These are phyloP conservation scores for Eupithecia insigniata DNA, from an alignment of 2,888 invertebrate species.

Conservation along the genomic window DNA sequence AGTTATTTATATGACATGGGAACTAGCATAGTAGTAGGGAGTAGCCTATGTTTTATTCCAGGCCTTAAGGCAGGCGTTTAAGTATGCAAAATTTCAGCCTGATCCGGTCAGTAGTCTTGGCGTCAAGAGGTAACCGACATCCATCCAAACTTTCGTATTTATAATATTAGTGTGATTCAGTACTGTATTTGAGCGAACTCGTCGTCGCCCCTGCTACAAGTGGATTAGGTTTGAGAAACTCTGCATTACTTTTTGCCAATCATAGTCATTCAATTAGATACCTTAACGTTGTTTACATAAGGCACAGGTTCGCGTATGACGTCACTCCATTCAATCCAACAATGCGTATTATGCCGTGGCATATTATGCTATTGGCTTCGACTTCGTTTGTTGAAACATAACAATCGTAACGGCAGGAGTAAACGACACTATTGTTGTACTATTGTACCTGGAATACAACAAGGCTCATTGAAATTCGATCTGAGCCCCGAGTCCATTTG, in stretches of 20 bases:
- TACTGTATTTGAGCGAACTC: too few relatives aligned
- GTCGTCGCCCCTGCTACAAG: too few relatives aligned
- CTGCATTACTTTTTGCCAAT: neutral
- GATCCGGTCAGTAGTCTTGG: too few relatives aligned
- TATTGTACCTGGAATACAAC: neutral
- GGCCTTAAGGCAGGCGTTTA: too few relatives aligned
- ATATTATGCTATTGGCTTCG: neutral
- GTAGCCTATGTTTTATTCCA: too few relatives aligned
- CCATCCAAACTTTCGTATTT: too few relatives aligned
- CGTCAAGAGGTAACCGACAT: too few relatives aligned
- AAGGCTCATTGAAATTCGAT: neutral
- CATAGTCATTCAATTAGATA: neutral
- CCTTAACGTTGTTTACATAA: neutral
- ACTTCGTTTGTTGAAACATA: neutral
- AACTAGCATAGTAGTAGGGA: too few relatives aligned
- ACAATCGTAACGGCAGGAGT: neutral
- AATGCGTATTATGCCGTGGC: neutral
- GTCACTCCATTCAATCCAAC: neutral
- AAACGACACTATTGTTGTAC: neutral
- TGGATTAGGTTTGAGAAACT: neutral
- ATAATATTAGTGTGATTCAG: too few relatives aligned
- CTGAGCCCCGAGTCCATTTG: too few relatives aligned
- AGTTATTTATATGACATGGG: too few relatives aligned
- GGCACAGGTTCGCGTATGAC: neutral
- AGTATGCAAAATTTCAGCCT: too few relatives aligned